phyloP scores from a whole-genome alignment of 2,113 vertebrate species.

The Trichechus manatus region DNA sequence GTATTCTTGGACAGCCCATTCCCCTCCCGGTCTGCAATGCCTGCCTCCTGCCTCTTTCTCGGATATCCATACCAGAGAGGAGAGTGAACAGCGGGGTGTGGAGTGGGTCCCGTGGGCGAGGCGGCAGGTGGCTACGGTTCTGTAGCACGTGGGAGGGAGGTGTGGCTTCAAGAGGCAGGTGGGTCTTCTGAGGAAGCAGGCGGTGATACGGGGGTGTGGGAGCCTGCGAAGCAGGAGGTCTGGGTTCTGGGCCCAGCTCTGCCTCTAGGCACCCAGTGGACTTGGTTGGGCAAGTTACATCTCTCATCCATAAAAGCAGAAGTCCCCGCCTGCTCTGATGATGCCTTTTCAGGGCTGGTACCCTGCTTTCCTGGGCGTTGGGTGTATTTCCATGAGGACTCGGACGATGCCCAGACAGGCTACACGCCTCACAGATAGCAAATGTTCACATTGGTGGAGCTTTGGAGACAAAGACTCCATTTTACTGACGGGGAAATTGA shows the following conservation, averaged over 20 bases:
- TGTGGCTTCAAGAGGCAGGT: background rate
- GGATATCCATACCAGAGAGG: background rate
- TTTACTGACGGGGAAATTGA: background rate
- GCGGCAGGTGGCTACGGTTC: background rate
- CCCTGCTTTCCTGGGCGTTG: background rate
- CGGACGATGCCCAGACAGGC: background rate
- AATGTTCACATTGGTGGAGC: background rate
- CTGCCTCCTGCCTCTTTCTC: background rate
- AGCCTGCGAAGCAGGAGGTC: background rate
- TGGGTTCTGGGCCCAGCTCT: background rate
- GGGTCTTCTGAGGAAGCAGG: background rate
- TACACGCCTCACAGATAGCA: background rate
- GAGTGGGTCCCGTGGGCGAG: background rate
- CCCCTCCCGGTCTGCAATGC: background rate
- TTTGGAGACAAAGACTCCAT: background rate
- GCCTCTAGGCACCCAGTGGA: background rate
- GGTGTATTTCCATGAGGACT: background rate
- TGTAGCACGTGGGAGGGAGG: background rate
- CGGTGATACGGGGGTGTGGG: too few species aligned
- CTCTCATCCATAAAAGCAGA: fast-evolving
- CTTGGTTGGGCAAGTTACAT: background rate
- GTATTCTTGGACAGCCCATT: fast-evolving
- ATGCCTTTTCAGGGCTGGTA: too few species aligned
- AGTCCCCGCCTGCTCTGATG: background rate
- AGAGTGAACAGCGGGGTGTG: fast-evolving